These are phyloP conservation scores for Caerostris extrusa DNA, from an alignment of 1,140 invertebrate genomes.

Conservation along the genomic window DNA sequence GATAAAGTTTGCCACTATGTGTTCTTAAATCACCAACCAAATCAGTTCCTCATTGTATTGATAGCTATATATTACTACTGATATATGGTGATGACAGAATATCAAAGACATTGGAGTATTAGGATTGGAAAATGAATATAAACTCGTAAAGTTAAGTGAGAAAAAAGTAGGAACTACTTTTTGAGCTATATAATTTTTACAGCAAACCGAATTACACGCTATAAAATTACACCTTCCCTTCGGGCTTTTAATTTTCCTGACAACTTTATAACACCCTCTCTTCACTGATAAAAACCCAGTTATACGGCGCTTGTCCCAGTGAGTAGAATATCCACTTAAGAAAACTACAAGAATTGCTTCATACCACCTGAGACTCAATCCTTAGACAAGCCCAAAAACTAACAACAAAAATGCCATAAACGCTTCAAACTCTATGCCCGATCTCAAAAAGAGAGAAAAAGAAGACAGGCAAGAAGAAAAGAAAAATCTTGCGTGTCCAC, in stretches of 20 bases:
- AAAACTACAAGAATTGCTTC: background rate
- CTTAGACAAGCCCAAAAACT: background rate
- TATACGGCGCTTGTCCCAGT: background rate
- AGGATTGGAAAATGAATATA: too few species aligned
- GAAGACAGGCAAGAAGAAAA: background rate
- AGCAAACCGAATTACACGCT: too few species aligned
- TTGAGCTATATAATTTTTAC: too few species aligned
- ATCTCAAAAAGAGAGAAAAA: background rate
- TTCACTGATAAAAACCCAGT: background rate
- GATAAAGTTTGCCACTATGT: too few species aligned
- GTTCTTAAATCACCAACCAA: too few species aligned
- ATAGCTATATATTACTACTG: too few species aligned
- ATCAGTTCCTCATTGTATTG: too few species aligned
- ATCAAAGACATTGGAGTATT: too few species aligned
- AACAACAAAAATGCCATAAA: constrained; percentile 22
- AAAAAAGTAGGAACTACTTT: too few species aligned
- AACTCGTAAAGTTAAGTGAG: too few species aligned
- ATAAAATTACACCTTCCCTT: background rate
- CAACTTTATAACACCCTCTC: too few species aligned
- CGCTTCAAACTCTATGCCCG: background rate
- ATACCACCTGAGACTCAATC: constrained; percentile 37
- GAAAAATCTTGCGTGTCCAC: background rate
- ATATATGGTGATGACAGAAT: too few species aligned
- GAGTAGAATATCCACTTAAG: background rate
- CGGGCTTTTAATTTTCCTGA: background rate